phyloP scores from a whole-genome alignment of 2,797 vertebrate species.

The Melanotaenia maccullochi region DNA sequence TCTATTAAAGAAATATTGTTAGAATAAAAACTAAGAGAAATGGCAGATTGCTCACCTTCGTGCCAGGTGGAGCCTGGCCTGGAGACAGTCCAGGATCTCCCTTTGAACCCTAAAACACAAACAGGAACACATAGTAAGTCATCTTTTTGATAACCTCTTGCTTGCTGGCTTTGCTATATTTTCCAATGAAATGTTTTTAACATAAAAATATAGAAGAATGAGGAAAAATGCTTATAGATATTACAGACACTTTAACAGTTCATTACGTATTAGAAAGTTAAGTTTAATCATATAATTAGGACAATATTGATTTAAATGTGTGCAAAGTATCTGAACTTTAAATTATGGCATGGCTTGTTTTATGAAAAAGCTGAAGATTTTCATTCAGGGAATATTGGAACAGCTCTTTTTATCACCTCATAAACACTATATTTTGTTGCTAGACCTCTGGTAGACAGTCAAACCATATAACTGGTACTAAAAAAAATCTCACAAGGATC shows the following conservation, averaged over 20 bases:
- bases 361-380: no score
- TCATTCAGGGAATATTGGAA: no score
- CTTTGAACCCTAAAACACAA: constrained; percentile 87
- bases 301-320: no score
- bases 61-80: constrained; percentile 87
- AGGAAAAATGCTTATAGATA: background rate
- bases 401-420: no score
- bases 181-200: background rate
- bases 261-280: background rate
- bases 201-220: background rate
- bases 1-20: no score
- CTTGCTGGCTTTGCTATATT: background rate
- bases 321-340: no score
- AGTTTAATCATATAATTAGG: no score
- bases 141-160: background rate
- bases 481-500: no score
- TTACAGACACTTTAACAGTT: background rate
- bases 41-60: constrained; percentile 84
- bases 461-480: no score
- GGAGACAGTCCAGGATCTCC: constrained; percentile 94
- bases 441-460: no score
- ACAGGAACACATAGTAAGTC: constrained; percentile 38
- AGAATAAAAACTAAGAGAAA: background rate
- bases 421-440: no score
- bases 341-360: no score